Evolutionary conservation across 2,113 vertebrate genomes (phyloP).

Genomic region (Trinectes maculatus): DNA sequence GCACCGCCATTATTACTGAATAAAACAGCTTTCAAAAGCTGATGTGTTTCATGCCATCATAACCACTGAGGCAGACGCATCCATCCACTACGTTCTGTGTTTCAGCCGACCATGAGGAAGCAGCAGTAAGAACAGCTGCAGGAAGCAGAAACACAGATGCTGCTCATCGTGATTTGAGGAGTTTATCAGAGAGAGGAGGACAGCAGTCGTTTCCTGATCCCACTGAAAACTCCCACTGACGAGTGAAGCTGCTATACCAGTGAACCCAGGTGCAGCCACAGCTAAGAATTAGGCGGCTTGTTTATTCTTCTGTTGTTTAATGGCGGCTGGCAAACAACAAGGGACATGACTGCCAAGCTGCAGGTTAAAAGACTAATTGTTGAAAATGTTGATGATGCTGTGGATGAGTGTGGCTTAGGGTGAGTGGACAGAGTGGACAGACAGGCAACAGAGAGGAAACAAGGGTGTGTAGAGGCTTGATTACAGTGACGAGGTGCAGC

Average conservation of each 20-base stretch:
- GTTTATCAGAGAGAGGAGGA: slow-evolving; percentile 36
- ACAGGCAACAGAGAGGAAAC: neutral
- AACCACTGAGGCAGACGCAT: slow-evolving; percentile 31
- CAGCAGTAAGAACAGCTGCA: slow-evolving; percentile 31
- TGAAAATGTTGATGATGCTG: too few relatives aligned
- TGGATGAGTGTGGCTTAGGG: too few relatives aligned
- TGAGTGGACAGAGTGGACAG: neutral
- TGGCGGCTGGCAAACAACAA: too few relatives aligned
- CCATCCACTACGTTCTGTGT: slow-evolving; percentile 8
- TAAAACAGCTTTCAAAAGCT: slow-evolving; percentile 11
- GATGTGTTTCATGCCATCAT: slow-evolving; percentile 18
- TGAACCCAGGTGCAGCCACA: too few relatives aligned
- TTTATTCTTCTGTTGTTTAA: too few relatives aligned
- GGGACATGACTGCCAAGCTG: too few relatives aligned
- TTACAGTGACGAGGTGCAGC: neutral
- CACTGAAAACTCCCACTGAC: neutral
- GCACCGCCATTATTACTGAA: neutral
- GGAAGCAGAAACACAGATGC: slow-evolving; percentile 26
- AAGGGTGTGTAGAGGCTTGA: neutral
- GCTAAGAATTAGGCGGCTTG: too few relatives aligned
- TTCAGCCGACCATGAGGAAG: slow-evolving; percentile 1
- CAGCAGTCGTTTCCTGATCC: neutral
- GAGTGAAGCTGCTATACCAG: too few relatives aligned
- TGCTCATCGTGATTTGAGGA: slow-evolving; percentile 25
- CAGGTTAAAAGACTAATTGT: too few relatives aligned